Evolutionary conservation across 2,113 vertebrate species (phyloP), one percentile per base, ranked within the genome.

Genomic region (Triplophysa dalaica): DNA sequence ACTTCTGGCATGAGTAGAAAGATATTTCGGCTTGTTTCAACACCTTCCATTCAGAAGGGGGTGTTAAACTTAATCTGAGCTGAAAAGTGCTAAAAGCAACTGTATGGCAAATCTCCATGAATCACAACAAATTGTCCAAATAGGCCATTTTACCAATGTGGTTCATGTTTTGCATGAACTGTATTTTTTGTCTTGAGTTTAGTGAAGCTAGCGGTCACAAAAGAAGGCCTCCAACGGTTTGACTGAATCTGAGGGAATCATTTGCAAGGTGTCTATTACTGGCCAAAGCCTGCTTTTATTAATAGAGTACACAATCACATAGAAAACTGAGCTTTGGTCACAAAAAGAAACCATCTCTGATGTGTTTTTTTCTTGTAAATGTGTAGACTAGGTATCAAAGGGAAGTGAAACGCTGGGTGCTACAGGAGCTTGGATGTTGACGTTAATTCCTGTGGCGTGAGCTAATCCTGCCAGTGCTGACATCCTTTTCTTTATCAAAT

Each of bases 401-500:
- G 17, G 43, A 17, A 45, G 21, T 52, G 38, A 41, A 22, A 43
- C 63, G 48, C 76, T 83, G 26, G 45, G 52, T 60, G 64, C 17
- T 50, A 70, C 48, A 67, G 41, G 76, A 82, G 52, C 69, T 74
- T 60, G 43, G 64, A 81, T 63, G 68, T 74, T 79, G 83, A 83
- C 81, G 69, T 61, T 87, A 82, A 86, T 85, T 89, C 83, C 83
- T 72, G 75, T 79, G 79, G 80, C 60, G 78, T 81, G 83, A 88
- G 80, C 61, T 85, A 87, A 88, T 86, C 85, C 85, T 65, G 11
- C 7, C 29, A 78, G 77, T 77, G 77, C 79, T 82, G 70, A 85
- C 85, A 86, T 84, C 82, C 79, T 84, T 83, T 75, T 33, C 84
- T 86, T 85, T 85, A 89, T 88, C 85, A 68, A 75, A 74, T 75